Conservation (phyloP, 2,113 vertebrate genomes). For the Bubo blakistoni region DNA sequence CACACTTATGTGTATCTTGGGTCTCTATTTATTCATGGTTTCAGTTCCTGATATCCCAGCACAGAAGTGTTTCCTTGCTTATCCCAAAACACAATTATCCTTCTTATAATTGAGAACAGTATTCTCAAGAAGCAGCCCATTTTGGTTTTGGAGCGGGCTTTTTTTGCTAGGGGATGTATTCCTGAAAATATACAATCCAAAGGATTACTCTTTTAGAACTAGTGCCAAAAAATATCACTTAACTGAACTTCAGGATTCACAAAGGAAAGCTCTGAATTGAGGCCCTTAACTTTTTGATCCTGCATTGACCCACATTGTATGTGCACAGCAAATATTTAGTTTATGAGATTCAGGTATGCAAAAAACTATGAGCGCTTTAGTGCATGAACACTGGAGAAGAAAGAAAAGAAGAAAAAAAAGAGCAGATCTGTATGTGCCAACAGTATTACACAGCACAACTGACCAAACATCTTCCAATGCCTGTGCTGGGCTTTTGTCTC, state of each 20-base stretch:
- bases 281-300: not conserved
- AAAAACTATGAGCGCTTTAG: not conserved
- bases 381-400: not conserved
- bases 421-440: not conserved
- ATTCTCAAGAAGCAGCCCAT: not conserved
- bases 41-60: not conserved
- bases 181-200: not conserved
- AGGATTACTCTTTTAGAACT: not conserved
- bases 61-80: not conserved
- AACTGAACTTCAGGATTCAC: not conserved
- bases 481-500: not conserved
- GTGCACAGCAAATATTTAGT: not conserved
- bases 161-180: not conserved
- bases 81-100: not conserved
- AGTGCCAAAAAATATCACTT: not conserved
- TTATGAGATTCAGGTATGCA: not conserved
- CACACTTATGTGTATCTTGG: accelerated
- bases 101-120: not conserved
- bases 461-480: not conserved
- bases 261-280: not conserved
- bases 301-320: not conserved
- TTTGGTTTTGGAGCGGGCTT: not conserved
- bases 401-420: no score
- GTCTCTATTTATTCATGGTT: not conserved
- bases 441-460: not conserved